Percentiles rank a stretch among this genome's conserved stretches.
phyloP scores from a whole-genome alignment of 1,140 invertebrate genomes.

The Drosophila triauraria region DNA sequence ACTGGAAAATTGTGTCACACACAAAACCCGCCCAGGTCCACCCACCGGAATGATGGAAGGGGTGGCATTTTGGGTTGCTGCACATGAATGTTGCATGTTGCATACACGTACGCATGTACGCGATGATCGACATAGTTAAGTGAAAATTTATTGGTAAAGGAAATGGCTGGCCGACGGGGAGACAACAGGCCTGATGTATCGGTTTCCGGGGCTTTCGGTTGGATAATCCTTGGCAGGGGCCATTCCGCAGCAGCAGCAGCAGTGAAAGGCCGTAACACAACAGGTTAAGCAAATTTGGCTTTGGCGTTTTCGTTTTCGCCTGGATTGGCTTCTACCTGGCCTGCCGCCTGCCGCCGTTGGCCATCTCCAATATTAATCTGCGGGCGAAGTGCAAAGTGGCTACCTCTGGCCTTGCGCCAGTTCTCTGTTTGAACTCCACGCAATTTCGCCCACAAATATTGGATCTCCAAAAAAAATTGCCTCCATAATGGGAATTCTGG shows the following conservation, averaged over 20 bases:
- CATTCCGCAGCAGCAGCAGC: constrained; percentile 8
- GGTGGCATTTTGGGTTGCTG: constrained; percentile 14
- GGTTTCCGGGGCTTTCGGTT: constrained; percentile 72
- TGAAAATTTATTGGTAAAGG: constrained; percentile 81
- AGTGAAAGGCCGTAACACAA: constrained; percentile 50
- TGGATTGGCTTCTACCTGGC: no score
- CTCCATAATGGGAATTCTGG: background rate
- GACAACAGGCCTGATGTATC: constrained; percentile 74
- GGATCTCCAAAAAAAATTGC: constrained; percentile 17
- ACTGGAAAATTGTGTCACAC: constrained; percentile 81
- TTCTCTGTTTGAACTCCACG: constrained; percentile 34
- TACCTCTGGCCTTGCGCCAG: constrained; percentile 53
- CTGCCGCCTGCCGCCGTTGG: background rate
- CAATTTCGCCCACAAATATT: constrained; percentile 56
- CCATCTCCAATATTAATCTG: constrained; percentile 44
- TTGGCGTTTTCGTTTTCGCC: constrained; percentile 15
- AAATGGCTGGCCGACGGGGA: constrained; percentile 57
- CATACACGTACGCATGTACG: constrained; percentile 9
- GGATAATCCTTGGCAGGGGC: constrained; percentile 70
- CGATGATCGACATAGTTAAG: constrained; percentile 80
- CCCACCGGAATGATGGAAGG: constrained; percentile 25
- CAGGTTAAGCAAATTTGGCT: constrained; percentile 60
- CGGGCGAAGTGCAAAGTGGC: background rate
- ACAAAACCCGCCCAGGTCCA: constrained; percentile 28
- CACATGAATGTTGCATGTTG: constrained; percentile 52